A percentile compares a stretch with the other conserved stretches of the same genome.
phyloP scores from a whole-genome alignment of 2,888 invertebrate genomes.

The Drosophila anomelani region DNA sequence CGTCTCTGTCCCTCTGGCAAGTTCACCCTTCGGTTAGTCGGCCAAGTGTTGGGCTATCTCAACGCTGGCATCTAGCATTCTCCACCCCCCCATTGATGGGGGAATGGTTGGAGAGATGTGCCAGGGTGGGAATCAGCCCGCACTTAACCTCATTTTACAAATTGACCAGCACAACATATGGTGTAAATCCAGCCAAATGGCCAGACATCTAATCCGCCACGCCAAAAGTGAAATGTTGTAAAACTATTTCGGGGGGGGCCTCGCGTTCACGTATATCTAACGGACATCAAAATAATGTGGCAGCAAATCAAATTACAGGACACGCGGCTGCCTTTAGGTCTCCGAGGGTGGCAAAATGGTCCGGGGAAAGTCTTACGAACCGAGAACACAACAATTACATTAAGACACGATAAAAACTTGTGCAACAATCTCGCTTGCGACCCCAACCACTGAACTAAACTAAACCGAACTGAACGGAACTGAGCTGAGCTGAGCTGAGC shows the following conservation, averaged over 20 bases:
- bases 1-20: constrained; percentile 12
- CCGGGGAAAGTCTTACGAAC: constrained; percentile 35
- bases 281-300: constrained; percentile 76
- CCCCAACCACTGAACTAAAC: constrained; percentile 29
- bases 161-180: constrained; percentile 73
- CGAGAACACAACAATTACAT: constrained; percentile 80
- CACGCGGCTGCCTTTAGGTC: constrained; percentile 38
- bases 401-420: constrained; percentile 80
- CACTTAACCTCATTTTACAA: constrained; percentile 72
- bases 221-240: constrained; percentile 70
- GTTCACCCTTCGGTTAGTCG: background rate
- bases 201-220: constrained; percentile 62
- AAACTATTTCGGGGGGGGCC: constrained; percentile 66
- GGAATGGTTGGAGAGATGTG: constrained; percentile 1
- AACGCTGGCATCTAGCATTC: constrained; percentile 20
- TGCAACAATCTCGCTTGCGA: constrained; percentile 65
- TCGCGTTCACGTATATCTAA: constrained; percentile 49
- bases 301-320: constrained; percentile 77
- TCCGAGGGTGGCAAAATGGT: constrained; percentile 2
- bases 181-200: constrained; percentile 74
- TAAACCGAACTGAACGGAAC: constrained; percentile 14
- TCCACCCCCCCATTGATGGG: constrained; percentile 16
- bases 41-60: constrained; percentile 24
- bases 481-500: constrained; percentile 2
- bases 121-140: constrained; percentile 13